Percentiles rank a stretch among this genome's conserved stretches.
phyloP scores from a whole-genome alignment of 2,888 invertebrate genomes.

The Phragmatobia fuliginosa region DNA sequence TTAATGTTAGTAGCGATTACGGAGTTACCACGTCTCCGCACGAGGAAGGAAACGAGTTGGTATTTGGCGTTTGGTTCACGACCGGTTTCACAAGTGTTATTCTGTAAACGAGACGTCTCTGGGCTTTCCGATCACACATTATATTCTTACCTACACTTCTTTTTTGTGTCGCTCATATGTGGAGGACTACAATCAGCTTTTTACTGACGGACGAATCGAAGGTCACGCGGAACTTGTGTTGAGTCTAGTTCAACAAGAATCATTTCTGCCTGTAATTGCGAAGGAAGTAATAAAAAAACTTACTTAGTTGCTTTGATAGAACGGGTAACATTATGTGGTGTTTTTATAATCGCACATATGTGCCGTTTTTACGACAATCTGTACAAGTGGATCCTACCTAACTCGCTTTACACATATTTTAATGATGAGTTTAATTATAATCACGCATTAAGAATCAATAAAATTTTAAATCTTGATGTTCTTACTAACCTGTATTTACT shows the following conservation, averaged over 20 bases:
- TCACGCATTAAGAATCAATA: constrained; percentile 3
- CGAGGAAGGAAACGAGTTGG: constrained; percentile 85
- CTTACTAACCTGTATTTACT: constrained; percentile 5
- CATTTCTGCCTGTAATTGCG: constrained; percentile 65
- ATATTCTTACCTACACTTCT: constrained; percentile 57
- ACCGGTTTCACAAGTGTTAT: constrained; percentile 86
- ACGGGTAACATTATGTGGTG: constrained; percentile 57
- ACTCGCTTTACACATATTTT: constrained; percentile 27
- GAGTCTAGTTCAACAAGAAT: constrained; percentile 65
- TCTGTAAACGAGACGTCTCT: constrained; percentile 82
- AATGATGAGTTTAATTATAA: constrained; percentile 11
- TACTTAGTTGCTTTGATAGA: constrained; percentile 59
- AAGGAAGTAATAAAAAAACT: constrained; percentile 73
- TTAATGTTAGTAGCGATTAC: constrained; percentile 34
- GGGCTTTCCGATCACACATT: constrained; percentile 81
- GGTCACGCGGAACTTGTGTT: constrained; percentile 77
- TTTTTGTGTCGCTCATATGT: constrained; percentile 52
- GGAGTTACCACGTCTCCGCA: constrained; percentile 56
- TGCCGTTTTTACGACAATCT: constrained; percentile 28
- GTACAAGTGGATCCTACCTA: constrained; percentile 29
- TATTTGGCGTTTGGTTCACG: constrained; percentile 74
- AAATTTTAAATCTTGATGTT: constrained; percentile 10
- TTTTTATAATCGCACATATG: constrained; percentile 33
- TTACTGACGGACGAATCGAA: constrained; percentile 74
- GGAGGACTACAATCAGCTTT: constrained; percentile 70